Evolutionary conservation across 2,797 vertebrate genomes (phyloP), one percentile per base, ranked within the genome.

Genomic region (Merluccius polli): DNA sequence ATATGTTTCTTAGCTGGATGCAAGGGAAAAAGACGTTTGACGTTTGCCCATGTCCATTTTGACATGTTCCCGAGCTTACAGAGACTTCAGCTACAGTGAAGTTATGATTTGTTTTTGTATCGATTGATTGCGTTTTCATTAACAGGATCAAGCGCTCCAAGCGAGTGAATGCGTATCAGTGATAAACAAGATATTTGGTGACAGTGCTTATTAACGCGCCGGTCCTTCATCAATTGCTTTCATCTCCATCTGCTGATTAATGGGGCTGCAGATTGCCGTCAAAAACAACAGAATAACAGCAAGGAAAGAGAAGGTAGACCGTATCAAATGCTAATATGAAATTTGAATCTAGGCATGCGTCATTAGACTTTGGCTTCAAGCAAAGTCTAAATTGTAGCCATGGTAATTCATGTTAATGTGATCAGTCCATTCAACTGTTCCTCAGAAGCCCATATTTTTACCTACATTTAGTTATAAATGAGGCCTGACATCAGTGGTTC

Each of bases 121-220:
- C 0, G 4, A 3, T 59, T 59, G 52, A 59, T 59, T n/a, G 7
- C 24, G n/a, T 33, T 0, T 68, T 35, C 12, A 18, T 1, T 71
- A 76, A 83, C 68, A 78, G 69, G 30, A 16, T 4, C 3, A 68
- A 76, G 33, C 6, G 27, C 76, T 48, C 32, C 35, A 29, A 31
- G 65, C 69, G 24, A 74, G 73, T 38, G 73, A 82, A 75, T 44
- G 24, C 75, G 71, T 84, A 85, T 83, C 79, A 84, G 76, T 70
- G 78, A 87, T 81, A 74, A 59, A n/a, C 5, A 75, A 81, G 81
- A 79, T 72, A 79, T 67, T 80, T 73, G 80, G 78, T 82, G 85
- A 76, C 71, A 74, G 69, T 70, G 79, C 71, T 38, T 24, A 30
- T 73, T 79, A 69, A 30, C 30, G 13, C 52, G n/a, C n/a, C n/a